Evolutionary conservation across 2,888 invertebrate species (phyloP).

Genomic region (Emmelina monodactyla): DNA sequence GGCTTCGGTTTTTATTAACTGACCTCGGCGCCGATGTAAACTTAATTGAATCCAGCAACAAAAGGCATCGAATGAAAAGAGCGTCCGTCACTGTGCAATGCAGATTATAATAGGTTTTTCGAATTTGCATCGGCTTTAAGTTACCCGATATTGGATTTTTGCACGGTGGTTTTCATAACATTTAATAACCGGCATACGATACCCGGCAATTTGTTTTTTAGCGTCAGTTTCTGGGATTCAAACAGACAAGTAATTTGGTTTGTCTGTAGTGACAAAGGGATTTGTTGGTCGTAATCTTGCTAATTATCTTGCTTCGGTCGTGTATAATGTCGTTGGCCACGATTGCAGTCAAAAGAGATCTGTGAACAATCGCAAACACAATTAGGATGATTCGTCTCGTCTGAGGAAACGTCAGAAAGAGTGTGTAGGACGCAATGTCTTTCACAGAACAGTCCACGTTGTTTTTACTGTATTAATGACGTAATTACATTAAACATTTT

Average conservation of each 20-base stretch:
- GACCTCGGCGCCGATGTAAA: constrained; percentile 64
- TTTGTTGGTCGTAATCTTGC: constrained; percentile 58
- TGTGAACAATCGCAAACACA: constrained; percentile 57
- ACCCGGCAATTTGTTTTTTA: no score
- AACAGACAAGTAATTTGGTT: no score
- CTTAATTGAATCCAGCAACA: constrained; percentile 64
- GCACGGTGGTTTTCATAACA: constrained; percentile 34
- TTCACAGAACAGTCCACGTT: no score
- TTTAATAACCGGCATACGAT: constrained; percentile 1
- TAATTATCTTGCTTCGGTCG: constrained; percentile 59
- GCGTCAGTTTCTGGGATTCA: no score
- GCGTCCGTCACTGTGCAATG: constrained; percentile 61
- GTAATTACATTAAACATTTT: no score
- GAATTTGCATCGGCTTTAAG: constrained; percentile 59
- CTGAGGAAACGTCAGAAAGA: no score
- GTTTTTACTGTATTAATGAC: no score
- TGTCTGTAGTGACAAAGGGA: no score
- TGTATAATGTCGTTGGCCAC: constrained; percentile 55
- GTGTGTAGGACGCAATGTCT: no score
- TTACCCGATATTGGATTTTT: constrained; percentile 53
- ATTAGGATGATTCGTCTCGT: no score
- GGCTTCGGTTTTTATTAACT: constrained; percentile 64
- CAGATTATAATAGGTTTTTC: constrained; percentile 62
- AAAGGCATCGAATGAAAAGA: constrained; percentile 63
- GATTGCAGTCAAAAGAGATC: constrained; percentile 56